phyloP scores from a whole-genome alignment of 1,140 invertebrate genomes.

The Drosophila sp. region DNA sequence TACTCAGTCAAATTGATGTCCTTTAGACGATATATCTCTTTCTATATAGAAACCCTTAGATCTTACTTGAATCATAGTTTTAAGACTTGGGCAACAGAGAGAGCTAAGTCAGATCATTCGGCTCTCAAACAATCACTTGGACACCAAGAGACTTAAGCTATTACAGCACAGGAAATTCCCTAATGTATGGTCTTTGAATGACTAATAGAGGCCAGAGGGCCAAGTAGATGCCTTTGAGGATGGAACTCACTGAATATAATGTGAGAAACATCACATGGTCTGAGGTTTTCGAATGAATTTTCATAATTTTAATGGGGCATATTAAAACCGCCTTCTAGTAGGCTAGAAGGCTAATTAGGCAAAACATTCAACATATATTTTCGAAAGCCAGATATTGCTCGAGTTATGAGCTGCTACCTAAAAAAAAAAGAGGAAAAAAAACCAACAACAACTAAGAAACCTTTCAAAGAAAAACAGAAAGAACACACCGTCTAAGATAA shows the following conservation, averaged over 20 bases:
- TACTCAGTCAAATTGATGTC: too few species aligned
- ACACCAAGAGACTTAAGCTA: too few species aligned
- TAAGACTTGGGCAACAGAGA: too few species aligned
- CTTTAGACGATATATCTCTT: too few species aligned
- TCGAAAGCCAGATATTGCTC: slow-evolving; percentile 19
- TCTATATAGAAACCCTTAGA: too few species aligned
- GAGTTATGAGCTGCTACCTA: slow-evolving; percentile 28
- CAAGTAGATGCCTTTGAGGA: too few species aligned
- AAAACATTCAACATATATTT: slow-evolving; percentile 40
- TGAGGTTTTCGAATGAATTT: slow-evolving; percentile 37
- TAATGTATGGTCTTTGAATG: not conserved
- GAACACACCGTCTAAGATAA: slow-evolving; percentile 30
- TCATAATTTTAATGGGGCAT: slow-evolving; percentile 78
- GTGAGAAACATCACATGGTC: slow-evolving; percentile 34
- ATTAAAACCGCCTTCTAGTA: slow-evolving; percentile 70
- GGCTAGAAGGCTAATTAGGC: slow-evolving; percentile 58
- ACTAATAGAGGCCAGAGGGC: not conserved
- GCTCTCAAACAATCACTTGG: too few species aligned
- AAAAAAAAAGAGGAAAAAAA: slow-evolving; percentile 10
- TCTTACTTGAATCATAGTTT: too few species aligned
- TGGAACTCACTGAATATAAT: slow-evolving; percentile 24
- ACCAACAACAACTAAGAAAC: slow-evolving; percentile 17
- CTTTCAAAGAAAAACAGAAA: slow-evolving; percentile 22
- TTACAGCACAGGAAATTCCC: not conserved
- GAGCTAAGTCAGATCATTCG: too few species aligned